Percentiles rank a stretch among this genome's conserved stretches.
Evolutionary conservation across 2,113 vertebrate species (phyloP).

Genomic region (Aviceda subcristata): DNA sequence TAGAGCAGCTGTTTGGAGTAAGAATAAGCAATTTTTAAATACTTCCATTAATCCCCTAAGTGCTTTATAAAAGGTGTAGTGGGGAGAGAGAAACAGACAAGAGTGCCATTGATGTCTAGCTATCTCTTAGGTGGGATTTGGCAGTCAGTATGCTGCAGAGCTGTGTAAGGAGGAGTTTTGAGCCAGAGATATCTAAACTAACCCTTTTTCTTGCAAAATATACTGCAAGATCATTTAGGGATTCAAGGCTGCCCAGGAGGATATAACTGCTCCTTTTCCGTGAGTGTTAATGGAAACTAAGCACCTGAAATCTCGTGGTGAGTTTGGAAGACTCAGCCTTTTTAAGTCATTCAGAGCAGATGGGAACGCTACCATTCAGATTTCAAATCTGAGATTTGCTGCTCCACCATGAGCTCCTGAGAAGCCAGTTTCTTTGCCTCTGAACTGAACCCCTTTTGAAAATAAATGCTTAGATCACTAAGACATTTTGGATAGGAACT

Average conservation of each 20-base stretch:
- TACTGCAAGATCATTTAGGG: not conserved
- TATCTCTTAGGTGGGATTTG: not conserved
- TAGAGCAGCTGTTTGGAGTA: not conserved
- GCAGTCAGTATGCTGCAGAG: not conserved
- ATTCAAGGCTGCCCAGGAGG: not conserved
- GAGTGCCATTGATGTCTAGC: not conserved
- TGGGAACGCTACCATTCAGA: not conserved
- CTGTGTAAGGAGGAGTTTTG: not conserved
- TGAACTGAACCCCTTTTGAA: not conserved
- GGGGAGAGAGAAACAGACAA: not conserved
- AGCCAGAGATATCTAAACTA: not conserved
- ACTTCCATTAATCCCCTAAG: not conserved
- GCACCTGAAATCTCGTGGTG: not conserved
- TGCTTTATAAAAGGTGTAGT: not conserved
- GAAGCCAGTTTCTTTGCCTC: not conserved
- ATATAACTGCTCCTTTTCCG: not conserved
- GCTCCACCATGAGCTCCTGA: not conserved
- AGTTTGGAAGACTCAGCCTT: not conserved
- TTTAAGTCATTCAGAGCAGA: not conserved
- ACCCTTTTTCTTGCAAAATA: not conserved
- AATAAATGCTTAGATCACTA: not conserved
- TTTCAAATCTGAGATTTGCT: not conserved
- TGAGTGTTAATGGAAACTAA: not conserved
- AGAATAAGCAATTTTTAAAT: not conserved
- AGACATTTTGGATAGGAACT: not conserved